phyloP scores from a whole-genome alignment of 2,113 vertebrate genomes.

The Seriola rivoliana region DNA sequence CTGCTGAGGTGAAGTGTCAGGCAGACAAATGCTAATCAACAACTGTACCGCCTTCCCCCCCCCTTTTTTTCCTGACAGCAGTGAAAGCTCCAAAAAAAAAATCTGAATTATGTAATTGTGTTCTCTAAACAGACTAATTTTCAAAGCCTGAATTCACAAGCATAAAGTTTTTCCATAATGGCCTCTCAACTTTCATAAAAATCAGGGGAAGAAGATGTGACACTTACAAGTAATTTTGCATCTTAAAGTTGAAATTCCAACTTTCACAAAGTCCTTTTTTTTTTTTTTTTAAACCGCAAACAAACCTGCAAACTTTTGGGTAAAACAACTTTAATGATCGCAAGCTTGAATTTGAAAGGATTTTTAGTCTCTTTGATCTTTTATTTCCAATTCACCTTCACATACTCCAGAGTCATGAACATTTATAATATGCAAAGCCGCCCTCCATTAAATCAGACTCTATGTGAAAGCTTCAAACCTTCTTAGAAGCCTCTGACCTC shows the following conservation, averaged over 20 bases:
- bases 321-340: conserved; percentile 70
- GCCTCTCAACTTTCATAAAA: background rate
- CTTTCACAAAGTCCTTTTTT: conserved; percentile 32
- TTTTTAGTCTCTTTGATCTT: conserved; percentile 78
- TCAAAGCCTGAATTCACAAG: conserved; percentile 26
- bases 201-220: conserved; percentile 16
- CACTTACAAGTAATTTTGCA: conserved; percentile 37
- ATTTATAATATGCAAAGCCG: conserved; percentile 76
- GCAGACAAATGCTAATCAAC: conserved; percentile 52
- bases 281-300: conserved; percentile 32
- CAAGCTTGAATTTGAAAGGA: conserved; percentile 67
- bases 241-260: conserved; percentile 31
- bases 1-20: conserved; percentile 14
- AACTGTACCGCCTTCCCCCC: background rate
- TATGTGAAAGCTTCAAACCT: conserved; percentile 59
- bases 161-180: conserved; percentile 17
- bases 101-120: conserved; percentile 34
- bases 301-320: conserved; percentile 57
- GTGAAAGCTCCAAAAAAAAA: background rate
- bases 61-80: conserved; percentile 12
- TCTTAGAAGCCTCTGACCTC: conserved; percentile 69
- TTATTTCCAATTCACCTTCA: conserved; percentile 76
- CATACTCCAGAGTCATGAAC: conserved; percentile 75
- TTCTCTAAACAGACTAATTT: conserved; percentile 41
- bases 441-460: conserved; percentile 61